Base-by-base conservation (phyloP, 1,140 invertebrate genomes). In the Trachymyrmex cornetzi region DNA sequence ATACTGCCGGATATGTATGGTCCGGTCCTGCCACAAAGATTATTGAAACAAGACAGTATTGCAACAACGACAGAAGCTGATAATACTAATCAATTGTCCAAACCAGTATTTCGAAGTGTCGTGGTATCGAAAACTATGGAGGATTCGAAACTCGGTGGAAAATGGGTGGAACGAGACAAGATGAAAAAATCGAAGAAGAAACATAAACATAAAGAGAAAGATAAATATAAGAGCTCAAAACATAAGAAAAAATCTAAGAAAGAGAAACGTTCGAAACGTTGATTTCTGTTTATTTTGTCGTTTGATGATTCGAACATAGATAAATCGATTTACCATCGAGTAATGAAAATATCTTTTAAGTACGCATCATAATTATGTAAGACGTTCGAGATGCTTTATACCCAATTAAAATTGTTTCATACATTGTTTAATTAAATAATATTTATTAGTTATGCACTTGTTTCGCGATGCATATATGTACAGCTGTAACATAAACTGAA, bases 11-110 rank as follows among this genome's bases (percentile, higher is more conserved):
- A 95, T 80, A 90, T 94, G 50, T 97, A 97, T 79, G 96, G 96
- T 19, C 96, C 96, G 7, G 95, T 94, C 88, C 94, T 97, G 87
- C 96, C 96, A 2, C 94, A 94, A 6, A 92, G 77, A 14, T 53
- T 71, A 19, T 24, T 55, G 4, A 87, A 67, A 61, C 44, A 24
- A 3, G 80, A 89, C 9, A 64, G n/a, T 14, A 1, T 61, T 77
- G 55, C 50, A 4, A 22, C 61, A 0, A 38, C 53, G 38, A 63
- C 57, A 11, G 82, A 84, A 24, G 22, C 66, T 2, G 80, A 48
- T 5, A 79, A 59, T 64, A 72, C 55, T 22, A 50, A 22, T 0
- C 79, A 89, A 71, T 66, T 64, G 3, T 72, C 67, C 2, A 94
- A 88, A 79, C 90, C 92, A 24, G 44, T 93, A 44, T 95, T 93